These are phyloP conservation scores for Polydrusus cervinus DNA, from an alignment of 2,888 invertebrate species.

Conservation along the genomic window DNA sequence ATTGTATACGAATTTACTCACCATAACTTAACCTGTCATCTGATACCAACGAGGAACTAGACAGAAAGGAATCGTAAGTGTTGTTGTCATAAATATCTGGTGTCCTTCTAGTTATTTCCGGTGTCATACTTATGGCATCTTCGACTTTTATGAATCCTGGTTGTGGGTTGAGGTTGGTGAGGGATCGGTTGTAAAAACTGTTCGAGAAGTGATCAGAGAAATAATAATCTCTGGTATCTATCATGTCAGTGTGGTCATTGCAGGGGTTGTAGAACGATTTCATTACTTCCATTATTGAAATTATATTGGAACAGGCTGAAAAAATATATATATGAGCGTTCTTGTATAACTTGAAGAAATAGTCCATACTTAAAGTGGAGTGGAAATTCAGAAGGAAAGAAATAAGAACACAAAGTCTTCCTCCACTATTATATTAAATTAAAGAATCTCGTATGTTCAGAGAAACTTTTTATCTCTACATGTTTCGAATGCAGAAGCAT, in stretches of 20 bases:
- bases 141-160: conserved; percentile 55
- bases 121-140: conserved; percentile 49
- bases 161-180: conserved; percentile 47
- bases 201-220: conserved; percentile 46
- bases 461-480: too few relatives aligned
- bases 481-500: too few relatives aligned
- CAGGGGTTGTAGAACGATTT: conserved; percentile 64
- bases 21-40: conserved; percentile 58
- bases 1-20: conserved; percentile 1
- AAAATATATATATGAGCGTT: not conserved
- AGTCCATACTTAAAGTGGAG: too few relatives aligned
- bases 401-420: too few relatives aligned
- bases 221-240: conserved; percentile 53
- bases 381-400: too few relatives aligned
- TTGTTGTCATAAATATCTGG: conserved; percentile 64
- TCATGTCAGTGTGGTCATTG: conserved; percentile 52
- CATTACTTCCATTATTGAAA: conserved; percentile 63
- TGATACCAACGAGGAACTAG: conserved; percentile 62
- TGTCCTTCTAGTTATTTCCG: conserved; percentile 44
- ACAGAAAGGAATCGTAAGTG: conserved; percentile 66
- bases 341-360: too few relatives aligned
- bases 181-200: conserved; percentile 44
- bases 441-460: too few relatives aligned
- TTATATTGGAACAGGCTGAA: not conserved
- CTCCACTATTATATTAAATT: too few relatives aligned